A percentile compares a stretch with the other conserved stretches of the same genome.
phyloP scores from a whole-genome alignment of 2,888 invertebrate genomes.

The Iselma pallidipennis region DNA sequence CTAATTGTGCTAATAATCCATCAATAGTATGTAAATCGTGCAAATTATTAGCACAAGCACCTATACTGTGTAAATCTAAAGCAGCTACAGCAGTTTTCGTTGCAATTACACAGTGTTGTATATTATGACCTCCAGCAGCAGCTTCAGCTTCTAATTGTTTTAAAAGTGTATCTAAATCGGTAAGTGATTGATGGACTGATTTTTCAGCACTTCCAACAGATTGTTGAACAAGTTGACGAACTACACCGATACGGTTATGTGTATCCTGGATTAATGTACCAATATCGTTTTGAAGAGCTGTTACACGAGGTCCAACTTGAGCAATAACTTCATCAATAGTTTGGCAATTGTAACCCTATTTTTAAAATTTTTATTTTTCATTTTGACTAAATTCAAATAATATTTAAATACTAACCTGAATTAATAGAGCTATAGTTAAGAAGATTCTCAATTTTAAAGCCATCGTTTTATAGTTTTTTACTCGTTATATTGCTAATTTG shows the following conservation, averaged over 20 bases:
- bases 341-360: not conserved
- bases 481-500: not conserved
- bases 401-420: not conserved
- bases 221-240: not conserved
- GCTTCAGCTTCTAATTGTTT: not conserved
- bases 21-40: not conserved
- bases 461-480: not conserved
- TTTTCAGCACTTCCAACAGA: not conserved
- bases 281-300: not conserved
- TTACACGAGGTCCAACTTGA: not conserved
- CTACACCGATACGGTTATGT: not conserved
- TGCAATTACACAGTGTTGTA: not conserved
- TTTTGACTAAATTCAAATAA: not conserved
- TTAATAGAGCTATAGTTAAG: not conserved
- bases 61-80: not conserved
- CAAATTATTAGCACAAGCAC: not conserved
- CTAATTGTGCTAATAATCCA: not conserved
- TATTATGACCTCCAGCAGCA: not conserved
- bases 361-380: not conserved
- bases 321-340: not conserved
- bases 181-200: not conserved
- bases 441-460: not conserved
- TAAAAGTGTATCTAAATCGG: not conserved
- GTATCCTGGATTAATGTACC: not conserved
- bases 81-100: not conserved